These are phyloP conservation scores for Jaculus jaculus DNA, from an alignment of 2,113 vertebrate genomes.

Conservation along the genomic window DNA sequence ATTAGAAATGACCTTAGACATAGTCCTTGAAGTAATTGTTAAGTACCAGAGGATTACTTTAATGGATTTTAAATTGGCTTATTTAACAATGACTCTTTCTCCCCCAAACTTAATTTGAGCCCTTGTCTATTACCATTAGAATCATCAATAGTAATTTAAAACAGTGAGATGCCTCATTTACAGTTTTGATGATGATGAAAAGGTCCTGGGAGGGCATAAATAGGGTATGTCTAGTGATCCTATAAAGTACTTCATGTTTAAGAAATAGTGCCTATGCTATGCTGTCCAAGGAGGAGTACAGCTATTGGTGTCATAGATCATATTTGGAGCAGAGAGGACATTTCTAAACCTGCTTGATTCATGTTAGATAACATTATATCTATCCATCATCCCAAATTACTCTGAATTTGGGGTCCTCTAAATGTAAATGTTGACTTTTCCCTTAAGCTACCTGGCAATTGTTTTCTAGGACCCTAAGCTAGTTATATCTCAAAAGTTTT, in stretches of 20 bases:
- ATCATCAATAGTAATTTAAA: background rate
- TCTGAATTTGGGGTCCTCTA: background rate
- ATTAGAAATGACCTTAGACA: background rate
- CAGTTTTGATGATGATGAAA: background rate
- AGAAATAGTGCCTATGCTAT: background rate
- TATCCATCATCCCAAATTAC: background rate
- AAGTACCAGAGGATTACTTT: background rate
- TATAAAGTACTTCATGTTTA: background rate
- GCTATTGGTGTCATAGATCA: background rate
- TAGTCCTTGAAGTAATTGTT: background rate
- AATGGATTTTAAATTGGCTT: background rate
- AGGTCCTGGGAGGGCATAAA: background rate
- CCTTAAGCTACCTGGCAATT: background rate
- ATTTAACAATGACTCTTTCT: background rate
- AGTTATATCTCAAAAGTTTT: background rate
- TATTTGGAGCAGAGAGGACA: background rate
- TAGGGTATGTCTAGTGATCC: background rate
- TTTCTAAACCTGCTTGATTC: background rate
- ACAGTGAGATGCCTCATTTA: background rate
- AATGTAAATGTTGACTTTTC: background rate
- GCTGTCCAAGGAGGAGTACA: background rate
- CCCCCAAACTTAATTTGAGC: background rate
- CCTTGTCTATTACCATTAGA: background rate
- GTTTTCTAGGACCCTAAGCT: background rate
- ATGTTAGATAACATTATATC: background rate